Evolutionary conservation across 2,797 vertebrate genomes (phyloP).

Genomic region (Danio kyathit): DNA sequence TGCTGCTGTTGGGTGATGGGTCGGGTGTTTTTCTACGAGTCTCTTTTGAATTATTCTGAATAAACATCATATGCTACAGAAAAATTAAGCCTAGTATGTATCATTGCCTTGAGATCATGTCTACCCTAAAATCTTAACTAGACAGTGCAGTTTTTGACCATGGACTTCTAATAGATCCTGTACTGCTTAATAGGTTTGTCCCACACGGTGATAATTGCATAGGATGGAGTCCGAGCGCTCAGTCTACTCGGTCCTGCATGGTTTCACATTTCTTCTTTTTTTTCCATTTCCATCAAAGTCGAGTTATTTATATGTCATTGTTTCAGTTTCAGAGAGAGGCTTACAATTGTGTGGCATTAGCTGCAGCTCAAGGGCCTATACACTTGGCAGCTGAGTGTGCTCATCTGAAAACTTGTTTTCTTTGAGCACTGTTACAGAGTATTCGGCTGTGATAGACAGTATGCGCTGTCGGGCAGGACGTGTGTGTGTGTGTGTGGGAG

Average conservation of each 20-base stretch:
- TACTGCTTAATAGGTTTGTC: slow-evolving; percentile 39
- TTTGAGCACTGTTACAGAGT: slow-evolving; percentile 62
- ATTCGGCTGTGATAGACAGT: slow-evolving; percentile 55
- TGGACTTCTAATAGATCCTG: slow-evolving; percentile 7
- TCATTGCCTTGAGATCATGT: neutral
- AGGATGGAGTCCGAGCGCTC: slow-evolving; percentile 24
- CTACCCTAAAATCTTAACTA: neutral
- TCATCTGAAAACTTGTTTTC: slow-evolving; percentile 67
- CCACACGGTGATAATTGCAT: slow-evolving; percentile 36
- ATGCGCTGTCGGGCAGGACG: slow-evolving; percentile 47
- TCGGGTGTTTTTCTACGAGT: too few species aligned
- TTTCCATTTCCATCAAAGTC: slow-evolving; percentile 33
- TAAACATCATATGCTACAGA: neutral
- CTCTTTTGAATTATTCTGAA: neutral
- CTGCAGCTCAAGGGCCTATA: slow-evolving; percentile 61
- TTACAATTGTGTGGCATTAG: slow-evolving; percentile 47
- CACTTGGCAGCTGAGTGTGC: slow-evolving; percentile 63
- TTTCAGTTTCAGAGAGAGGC: slow-evolving; percentile 56
- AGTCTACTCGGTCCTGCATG: slow-evolving; percentile 23
- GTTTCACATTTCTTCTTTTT: slow-evolving; percentile 31
- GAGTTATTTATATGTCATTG: slow-evolving; percentile 57
- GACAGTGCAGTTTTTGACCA: slow-evolving; percentile 6
- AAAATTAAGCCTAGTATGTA: neutral
- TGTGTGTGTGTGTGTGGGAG: slow-evolving; percentile 30
- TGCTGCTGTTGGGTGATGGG: too few species aligned